phyloP scores from a whole-genome alignment of 1,140 invertebrate genomes.

The Ceratina calcarata region DNA sequence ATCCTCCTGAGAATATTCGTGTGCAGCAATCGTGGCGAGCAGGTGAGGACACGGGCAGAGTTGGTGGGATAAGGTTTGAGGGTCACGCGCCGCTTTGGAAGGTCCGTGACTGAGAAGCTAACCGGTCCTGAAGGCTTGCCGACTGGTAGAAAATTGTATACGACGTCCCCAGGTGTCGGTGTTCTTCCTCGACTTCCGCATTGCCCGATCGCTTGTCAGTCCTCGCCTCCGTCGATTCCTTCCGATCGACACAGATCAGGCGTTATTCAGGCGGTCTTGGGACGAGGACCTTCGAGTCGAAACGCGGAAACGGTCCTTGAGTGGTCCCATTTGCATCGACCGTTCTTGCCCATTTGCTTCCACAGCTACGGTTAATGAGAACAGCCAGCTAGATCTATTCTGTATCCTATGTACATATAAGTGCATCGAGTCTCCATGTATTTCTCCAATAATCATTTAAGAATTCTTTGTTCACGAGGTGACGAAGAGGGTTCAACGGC shows the following conservation, averaged over 20 bases:
- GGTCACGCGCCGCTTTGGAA: constrained; percentile 45
- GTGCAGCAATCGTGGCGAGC: constrained; percentile 12
- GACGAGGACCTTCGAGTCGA: constrained; percentile 11
- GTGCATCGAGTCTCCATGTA: no score
- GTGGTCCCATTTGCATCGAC: constrained; percentile 6
- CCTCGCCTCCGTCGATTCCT: constrained; percentile 34
- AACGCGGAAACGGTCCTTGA: constrained; percentile 26
- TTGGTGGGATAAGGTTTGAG: constrained; percentile 49
- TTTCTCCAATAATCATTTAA: no score
- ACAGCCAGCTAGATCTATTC: no score
- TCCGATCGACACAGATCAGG: constrained; percentile 39
- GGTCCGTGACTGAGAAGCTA: constrained; percentile 66
- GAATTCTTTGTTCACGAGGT: neutral
- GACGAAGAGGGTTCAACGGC: constrained; percentile 3
- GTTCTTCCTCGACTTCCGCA: constrained; percentile 49
- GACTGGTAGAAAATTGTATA: constrained; percentile 10
- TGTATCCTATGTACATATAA: no score
- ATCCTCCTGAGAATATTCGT: neutral
- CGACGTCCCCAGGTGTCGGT: neutral
- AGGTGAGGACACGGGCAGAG: constrained; percentile 17
- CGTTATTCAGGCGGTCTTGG: constrained; percentile 16
- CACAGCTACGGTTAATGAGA: no score
- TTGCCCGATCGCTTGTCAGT: constrained; percentile 5
- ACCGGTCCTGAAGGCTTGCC: constrained; percentile 19
- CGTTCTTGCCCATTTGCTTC: neutral